Conservation (phyloP, 2,888 invertebrate genomes). For the Polymixis flavicincta region DNA sequence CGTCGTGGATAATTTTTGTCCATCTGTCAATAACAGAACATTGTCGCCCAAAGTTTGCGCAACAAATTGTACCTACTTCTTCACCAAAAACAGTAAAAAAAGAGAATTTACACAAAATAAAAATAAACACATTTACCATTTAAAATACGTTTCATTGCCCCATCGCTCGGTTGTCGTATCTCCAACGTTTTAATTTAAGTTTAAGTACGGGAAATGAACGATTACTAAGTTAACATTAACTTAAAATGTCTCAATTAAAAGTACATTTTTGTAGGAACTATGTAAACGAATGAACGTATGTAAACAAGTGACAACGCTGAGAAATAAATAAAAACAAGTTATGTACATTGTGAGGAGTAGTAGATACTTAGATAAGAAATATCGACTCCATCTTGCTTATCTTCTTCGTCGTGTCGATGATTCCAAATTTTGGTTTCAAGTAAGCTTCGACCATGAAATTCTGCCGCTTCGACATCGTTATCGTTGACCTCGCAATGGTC, state of each 20-base stretch:
- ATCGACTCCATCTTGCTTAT: too few species aligned
- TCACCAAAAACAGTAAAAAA: conserved; percentile 6
- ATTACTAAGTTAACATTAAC: conserved; percentile 59
- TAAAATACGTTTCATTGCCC: conserved; percentile 56
- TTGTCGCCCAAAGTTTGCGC: not conserved
- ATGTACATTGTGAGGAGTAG: not conserved
- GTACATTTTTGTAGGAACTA: conserved; percentile 32
- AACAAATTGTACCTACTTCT: not conserved
- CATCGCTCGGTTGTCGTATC: conserved; percentile 46
- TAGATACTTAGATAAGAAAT: too few species aligned
- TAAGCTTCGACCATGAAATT: not conserved
- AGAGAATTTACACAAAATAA: conserved; percentile 12
- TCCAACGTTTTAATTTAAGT: conserved; percentile 49
- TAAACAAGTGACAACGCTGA: conserved; percentile 23
- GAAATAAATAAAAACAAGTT: not conserved
- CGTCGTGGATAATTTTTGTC: too few species aligned
- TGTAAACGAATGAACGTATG: not conserved
- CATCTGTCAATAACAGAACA: too few species aligned
- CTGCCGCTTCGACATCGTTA: not conserved
- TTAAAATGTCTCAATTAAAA: conserved; percentile 49
- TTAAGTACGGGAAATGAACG: conserved; percentile 63
- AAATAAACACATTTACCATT: conserved; percentile 24
- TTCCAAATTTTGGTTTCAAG: not conserved
- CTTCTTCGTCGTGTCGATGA: too few species aligned
- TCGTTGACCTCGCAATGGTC: not conserved